These are phyloP conservation scores for Papilio protenor DNA, from an alignment of 2,888 invertebrate genomes.

Conservation along the genomic window DNA sequence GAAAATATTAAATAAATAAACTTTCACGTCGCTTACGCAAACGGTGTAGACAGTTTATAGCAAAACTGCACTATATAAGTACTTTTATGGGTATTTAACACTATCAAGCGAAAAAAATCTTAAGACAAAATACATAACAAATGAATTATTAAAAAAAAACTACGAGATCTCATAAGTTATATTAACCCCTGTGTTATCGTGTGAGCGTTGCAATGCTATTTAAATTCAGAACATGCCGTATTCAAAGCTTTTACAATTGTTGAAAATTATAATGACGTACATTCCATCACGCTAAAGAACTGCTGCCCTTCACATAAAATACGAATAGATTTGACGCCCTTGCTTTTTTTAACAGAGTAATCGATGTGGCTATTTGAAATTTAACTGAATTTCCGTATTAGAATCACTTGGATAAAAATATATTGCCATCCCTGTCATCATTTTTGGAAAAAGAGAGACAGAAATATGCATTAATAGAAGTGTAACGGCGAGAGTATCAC, in stretches of 20 bases:
- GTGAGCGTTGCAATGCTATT: neutral
- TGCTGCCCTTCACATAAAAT: neutral
- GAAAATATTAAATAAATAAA: slow-evolving; percentile 27
- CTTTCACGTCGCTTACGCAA: slow-evolving; percentile 21
- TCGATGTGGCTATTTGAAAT: neutral
- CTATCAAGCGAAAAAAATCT: neutral
- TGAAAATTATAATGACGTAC: neutral
- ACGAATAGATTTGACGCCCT: neutral
- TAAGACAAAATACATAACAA: neutral
- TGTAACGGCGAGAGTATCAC: too few relatives aligned
- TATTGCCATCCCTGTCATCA: neutral
- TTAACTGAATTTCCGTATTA: neutral
- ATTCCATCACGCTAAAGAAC: slow-evolving; percentile 19
- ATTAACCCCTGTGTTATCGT: neutral
- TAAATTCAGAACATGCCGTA: slow-evolving; percentile 3
- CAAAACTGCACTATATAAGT: neutral
- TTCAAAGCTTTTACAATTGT: neutral
- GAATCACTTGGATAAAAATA: neutral
- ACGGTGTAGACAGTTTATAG: slow-evolving; percentile 6
- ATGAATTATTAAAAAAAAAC: neutral
- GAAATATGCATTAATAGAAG: too few relatives aligned
- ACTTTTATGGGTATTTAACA: neutral
- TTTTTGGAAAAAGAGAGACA: neutral
- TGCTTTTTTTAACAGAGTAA: neutral
- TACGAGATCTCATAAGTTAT: neutral